Percentiles rank a stretch among this genome's conserved stretches.
These are phyloP conservation scores for Mirounga angustirostris DNA, from an alignment of 2,113 vertebrate species.

Conservation along the genomic window DNA sequence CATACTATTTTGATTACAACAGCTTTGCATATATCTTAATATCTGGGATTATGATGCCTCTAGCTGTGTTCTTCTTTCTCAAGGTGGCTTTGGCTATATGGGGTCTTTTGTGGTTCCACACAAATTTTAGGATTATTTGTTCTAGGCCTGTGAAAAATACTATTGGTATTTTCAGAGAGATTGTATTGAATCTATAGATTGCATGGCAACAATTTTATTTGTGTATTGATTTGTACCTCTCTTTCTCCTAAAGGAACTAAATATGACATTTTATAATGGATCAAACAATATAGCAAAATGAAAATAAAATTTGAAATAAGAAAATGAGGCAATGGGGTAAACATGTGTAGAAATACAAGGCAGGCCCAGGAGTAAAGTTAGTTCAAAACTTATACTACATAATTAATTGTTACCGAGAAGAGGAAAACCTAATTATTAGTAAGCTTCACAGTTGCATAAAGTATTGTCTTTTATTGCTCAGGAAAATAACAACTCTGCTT, in stretches of 20 bases:
- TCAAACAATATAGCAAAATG: not conserved
- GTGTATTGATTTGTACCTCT: not conserved
- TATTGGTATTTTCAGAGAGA: not conserved
- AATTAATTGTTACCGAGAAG: not conserved
- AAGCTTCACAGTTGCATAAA: not conserved
- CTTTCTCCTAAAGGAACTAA: slow-evolving; percentile 28
- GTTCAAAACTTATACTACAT: not conserved
- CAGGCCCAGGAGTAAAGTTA: not conserved
- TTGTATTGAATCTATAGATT: not conserved
- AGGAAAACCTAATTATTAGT: slow-evolving; percentile 3
- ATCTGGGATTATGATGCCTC: not conserved
- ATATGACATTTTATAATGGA: not conserved
- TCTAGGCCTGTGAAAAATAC: not conserved
- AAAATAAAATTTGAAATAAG: slow-evolving; percentile 36
- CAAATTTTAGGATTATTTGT: not conserved
- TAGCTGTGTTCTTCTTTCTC: not conserved
- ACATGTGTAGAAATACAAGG: not conserved
- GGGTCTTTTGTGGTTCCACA: not conserved
- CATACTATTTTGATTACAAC: not conserved
- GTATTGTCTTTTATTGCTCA: not conserved
- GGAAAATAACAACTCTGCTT: not conserved
- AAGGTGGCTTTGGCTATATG: not conserved
- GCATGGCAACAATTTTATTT: not conserved
- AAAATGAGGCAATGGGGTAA: not conserved
- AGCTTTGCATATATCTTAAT: not conserved